These are phyloP conservation scores for Todiramphus chloris DNA, from an alignment of 2,113 vertebrate genomes.

Conservation along the genomic window DNA sequence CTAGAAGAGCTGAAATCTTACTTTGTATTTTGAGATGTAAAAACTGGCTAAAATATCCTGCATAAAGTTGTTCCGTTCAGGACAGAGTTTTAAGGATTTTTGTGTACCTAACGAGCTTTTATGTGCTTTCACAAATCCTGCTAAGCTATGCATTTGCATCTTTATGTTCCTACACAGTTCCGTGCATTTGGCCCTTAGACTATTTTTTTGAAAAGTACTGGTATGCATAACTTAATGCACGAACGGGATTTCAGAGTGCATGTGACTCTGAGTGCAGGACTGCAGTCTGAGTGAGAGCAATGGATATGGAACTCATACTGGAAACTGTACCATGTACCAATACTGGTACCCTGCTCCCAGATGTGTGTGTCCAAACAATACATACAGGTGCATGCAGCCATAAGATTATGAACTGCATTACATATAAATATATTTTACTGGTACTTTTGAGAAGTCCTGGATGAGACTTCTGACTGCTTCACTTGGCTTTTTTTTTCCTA, in stretches of 20 bases:
- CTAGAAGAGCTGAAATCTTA: neutral
- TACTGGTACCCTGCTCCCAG: neutral
- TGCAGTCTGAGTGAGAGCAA: neutral
- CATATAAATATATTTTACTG: neutral
- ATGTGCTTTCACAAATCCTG: neutral
- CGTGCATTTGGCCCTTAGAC: neutral
- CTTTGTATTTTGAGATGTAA: neutral
- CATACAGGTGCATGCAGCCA: fast-evolving
- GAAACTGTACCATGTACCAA: fast-evolving
- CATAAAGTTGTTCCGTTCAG: fast-evolving
- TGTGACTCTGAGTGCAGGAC: neutral
- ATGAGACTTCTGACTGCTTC: neutral
- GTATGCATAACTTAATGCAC: neutral
- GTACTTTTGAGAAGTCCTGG: neutral
- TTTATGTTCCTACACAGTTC: neutral
- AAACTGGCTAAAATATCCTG: neutral
- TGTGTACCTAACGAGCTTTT: neutral
- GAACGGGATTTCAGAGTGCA: neutral
- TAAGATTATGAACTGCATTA: neutral
- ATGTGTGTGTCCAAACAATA: fast-evolving
- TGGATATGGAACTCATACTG: neutral
- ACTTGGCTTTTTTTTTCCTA: neutral
- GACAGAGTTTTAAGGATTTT: neutral
- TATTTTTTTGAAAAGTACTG: neutral
- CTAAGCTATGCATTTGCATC: neutral